Conservation (phyloP, 2,888 invertebrate species). For the Dicyrtomina minuta region DNA sequence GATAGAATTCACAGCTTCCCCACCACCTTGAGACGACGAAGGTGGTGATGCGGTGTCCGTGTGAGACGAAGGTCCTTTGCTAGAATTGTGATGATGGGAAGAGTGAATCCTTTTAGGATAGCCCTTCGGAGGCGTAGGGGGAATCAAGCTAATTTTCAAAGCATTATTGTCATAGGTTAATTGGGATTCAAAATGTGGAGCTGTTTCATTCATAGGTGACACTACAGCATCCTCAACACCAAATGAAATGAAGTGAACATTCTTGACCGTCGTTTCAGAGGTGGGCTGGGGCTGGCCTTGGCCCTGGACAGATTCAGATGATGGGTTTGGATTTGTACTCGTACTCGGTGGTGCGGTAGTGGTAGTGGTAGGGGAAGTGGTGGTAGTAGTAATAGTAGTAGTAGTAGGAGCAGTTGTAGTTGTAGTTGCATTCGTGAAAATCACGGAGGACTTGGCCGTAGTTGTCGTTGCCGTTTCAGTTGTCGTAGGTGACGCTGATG, state of each 20-base stretch:
- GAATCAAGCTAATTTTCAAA: constrained; percentile 39
- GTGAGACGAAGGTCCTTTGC: neutral
- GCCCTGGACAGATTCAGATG: constrained; percentile 38
- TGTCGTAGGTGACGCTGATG: constrained; percentile 32
- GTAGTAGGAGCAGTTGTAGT: constrained; percentile 34
- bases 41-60: no score
- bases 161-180: constrained; percentile 36
- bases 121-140: constrained; percentile 35
- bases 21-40: neutral
- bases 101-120: constrained; percentile 10
- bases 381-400: constrained; percentile 45
- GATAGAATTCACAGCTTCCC: neutral
- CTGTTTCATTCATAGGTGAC: constrained; percentile 24
- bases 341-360: constrained; percentile 28
- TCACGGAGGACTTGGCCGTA: no score
- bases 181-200: constrained; percentile 2
- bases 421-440: no score
- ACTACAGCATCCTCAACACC: constrained; percentile 80
- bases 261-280: constrained; percentile 29
- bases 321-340: constrained; percentile 40
- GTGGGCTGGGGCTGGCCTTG: constrained; percentile 15
- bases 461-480: no score
- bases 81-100: neutral
- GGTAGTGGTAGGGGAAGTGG: constrained; percentile 5
- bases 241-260: constrained; percentile 72